phyloP scores from a whole-genome alignment of 2,113 vertebrate species.

The Formicarius rufipectus region DNA sequence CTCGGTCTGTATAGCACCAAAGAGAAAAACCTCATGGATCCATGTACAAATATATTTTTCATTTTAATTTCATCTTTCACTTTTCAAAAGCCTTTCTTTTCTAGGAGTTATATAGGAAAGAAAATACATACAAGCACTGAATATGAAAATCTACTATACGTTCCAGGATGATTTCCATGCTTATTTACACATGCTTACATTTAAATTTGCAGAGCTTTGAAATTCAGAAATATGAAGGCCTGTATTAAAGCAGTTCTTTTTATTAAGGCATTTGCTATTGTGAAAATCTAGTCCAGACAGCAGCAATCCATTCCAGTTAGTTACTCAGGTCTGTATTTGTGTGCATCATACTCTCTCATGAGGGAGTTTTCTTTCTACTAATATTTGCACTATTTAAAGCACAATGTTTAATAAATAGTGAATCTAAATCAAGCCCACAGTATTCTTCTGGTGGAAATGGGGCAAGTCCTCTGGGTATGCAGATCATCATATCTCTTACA shows the following conservation, averaged over 20 bases:
- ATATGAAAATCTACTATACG: neutral
- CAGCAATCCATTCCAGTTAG: neutral
- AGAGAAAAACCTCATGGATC: neutral
- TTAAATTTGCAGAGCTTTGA: neutral
- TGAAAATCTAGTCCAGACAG: neutral
- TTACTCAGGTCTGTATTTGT: neutral
- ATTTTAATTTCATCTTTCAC: neutral
- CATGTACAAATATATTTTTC: neutral
- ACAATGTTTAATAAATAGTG: neutral
- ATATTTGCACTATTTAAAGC: neutral
- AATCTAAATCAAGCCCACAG: neutral
- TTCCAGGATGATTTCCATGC: neutral
- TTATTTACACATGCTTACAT: conserved; percentile 21
- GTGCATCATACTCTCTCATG: neutral
- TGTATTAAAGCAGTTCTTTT: neutral
- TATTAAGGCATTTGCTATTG: conserved; percentile 4
- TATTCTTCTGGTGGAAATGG: neutral
- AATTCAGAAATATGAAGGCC: conserved; percentile 5
- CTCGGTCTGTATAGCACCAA: neutral
- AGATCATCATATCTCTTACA: neutral
- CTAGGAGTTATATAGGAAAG: neutral
- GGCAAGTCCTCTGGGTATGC: neutral
- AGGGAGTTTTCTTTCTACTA: neutral
- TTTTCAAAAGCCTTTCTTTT: neutral
- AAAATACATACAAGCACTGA: neutral